Evolutionary conservation across 2,797 vertebrate genomes (phyloP).

Genomic region (Scomberomorus guttatus): DNA sequence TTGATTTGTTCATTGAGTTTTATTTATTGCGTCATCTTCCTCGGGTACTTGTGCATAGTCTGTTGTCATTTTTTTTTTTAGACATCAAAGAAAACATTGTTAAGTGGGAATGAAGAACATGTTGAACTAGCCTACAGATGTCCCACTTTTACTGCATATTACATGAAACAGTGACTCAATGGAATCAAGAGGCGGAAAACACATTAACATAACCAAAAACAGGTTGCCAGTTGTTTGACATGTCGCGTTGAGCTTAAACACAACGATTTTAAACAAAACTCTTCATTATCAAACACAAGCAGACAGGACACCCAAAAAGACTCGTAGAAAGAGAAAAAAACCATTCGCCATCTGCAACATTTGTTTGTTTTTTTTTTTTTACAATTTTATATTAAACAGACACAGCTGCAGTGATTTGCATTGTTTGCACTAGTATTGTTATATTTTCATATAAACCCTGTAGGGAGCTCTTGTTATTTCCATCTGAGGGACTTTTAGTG

Average conservation of each 20-base stretch:
- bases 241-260: slow-evolving; percentile 16
- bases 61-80: slow-evolving; percentile 24
- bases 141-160: slow-evolving; percentile 25
- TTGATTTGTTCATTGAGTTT: slow-evolving; percentile 1
- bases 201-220: slow-evolving; percentile 26
- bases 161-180: slow-evolving; percentile 30
- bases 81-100: slow-evolving; percentile 23
- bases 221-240: slow-evolving; percentile 20
- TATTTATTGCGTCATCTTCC: slow-evolving; percentile 27
- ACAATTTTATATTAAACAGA: slow-evolving; percentile 45
- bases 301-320: background rate
- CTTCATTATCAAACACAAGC: slow-evolving; percentile 12
- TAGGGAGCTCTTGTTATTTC: slow-evolving; percentile 20
- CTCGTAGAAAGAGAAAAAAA: slow-evolving; percentile 10
- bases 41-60: slow-evolving; percentile 2
- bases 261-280: slow-evolving; percentile 32
- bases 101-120: slow-evolving; percentile 17
- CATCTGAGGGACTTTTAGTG: slow-evolving; percentile 28
- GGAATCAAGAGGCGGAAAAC: slow-evolving; percentile 15
- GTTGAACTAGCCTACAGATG: slow-evolving; percentile 25
- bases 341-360: slow-evolving; percentile 24
- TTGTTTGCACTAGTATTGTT: slow-evolving; percentile 43
- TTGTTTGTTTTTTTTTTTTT: slow-evolving; percentile 58
- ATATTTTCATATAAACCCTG: slow-evolving; percentile 41
- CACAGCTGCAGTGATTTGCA: slow-evolving; percentile 50